Base-by-base conservation (phyloP, 1,140 invertebrate genomes). In the Pantala flavescens region DNA sequence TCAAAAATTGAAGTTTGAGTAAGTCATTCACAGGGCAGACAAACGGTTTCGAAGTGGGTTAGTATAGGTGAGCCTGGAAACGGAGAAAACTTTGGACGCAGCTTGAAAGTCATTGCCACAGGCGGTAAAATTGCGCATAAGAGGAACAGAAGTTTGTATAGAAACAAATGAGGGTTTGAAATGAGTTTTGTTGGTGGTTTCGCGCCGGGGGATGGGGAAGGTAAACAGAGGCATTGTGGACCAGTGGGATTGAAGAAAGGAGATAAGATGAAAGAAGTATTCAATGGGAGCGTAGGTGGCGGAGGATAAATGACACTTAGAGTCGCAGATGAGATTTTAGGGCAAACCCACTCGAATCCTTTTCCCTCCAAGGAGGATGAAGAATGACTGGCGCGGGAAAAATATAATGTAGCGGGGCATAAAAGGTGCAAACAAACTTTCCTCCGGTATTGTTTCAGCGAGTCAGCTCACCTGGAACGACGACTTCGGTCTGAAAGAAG, bases 81-180 rank as follows among this genome's bases (percentile, higher is more conserved):
- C 16, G 12, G 49, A 63, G 49, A 63, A 63, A 63, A 63, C 49
- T 63, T 63, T 63, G 49, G n/a, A n/a, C 49, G n/a, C n/a, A 12
- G 49, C 49, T 16, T 21, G 49, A 12, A 63, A 63, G 49, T 21
- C 49, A 63, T 19, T 21, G 49, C 49, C 49, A 63, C 14, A 3
- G 49, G 49, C 49, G 49, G 49, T 63, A 63, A 63, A 63, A 63
- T 63, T 63, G 49, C 49, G 49, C 49, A 63, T 63, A 63, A 63
- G 49, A 63, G 49, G 49, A 63, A 63, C 49, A 63, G 49, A 63
- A 63, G 49, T 63, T 63, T 63, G 49, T 21, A 63, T 63, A 63
- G 49, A 63, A 63, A 63, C 49, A 63, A 63, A 19, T 63, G 49
- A 63, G 49, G 14, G 49, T 63, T 63, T 63, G 49, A 63, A 63